Evolutionary conservation across 1,140 invertebrate genomes (phyloP), one percentile per base, ranked within the genome.

Genomic region (Galleria mellonella): DNA sequence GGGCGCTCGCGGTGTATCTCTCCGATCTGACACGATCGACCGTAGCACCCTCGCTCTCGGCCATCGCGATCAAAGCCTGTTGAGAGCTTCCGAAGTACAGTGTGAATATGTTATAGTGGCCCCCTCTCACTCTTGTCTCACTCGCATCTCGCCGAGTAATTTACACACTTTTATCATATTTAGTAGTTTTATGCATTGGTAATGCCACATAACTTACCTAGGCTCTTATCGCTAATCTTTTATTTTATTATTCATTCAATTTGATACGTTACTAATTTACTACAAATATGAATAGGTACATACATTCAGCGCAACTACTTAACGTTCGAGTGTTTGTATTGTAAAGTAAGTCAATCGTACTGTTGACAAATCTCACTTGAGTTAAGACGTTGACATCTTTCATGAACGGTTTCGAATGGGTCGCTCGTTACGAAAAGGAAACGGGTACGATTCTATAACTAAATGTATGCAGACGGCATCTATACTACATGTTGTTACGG

Each of bases 1-100:
- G 35, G 51, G 45, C 27, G 50, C 46, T 43, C 66, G 55, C 59
- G 60, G 47, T 53, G 45, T 70, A 70, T 70, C 66, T 57, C 62
- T 54, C 37, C 60, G 66, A 69, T 69, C 66, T 62, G 52, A 53
- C 53, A 51, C 42, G 43, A 54, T 55, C 64, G 54, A 58, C 50
- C 48, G 51, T 30, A 35, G 44, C 33, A 37, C 37, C 40, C 43
- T 42, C 32, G 42, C 58, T 46, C 55, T 52, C 55, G 47, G 36
- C 43, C 53, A 59, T 62, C 59, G 50, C 31, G 54, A 63, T 67
- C 52, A 58, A 57, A 62, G 32, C 45, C 56, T 46, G 50, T 48
- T 51, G 47, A 64, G 48, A 51, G 51, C 47, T 49, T 44, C 35
- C 44, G 39, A 56, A 40, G 50, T 28, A 36, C 55, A 50, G 39